A percentile compares a stretch with the other conserved stretches of the same genome.
These are phyloP conservation scores for Gallinago stenura DNA, from an alignment of 2,797 vertebrate species.

Conservation along the genomic window DNA sequence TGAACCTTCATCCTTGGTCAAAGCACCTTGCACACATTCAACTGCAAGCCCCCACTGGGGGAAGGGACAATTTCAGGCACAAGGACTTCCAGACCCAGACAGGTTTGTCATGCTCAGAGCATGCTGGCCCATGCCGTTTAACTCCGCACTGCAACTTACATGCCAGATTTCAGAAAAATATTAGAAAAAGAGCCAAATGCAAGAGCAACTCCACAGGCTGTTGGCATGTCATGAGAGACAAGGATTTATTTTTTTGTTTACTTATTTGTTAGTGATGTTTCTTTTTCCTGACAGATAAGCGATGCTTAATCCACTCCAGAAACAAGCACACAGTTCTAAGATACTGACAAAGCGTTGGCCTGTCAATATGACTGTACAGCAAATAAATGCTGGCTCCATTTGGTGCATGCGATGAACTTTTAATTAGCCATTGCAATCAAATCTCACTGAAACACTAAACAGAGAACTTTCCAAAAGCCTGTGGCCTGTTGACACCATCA, in stretches of 20 bases:
- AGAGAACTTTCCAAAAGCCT: neutral
- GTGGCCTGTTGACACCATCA: neutral
- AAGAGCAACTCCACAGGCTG: neutral
- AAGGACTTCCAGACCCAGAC: neutral
- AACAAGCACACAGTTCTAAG: neutral
- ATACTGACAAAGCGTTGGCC: neutral
- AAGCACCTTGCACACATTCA: neutral
- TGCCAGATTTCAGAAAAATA: neutral
- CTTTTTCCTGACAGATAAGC: neutral
- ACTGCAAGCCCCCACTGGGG: accelerated
- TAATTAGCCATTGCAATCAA: slow-evolving; percentile 21
- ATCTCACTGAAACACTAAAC: neutral
- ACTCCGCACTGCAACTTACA: neutral
- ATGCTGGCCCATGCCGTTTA: accelerated
- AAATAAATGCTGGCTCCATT: neutral
- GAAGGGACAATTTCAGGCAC: neutral
- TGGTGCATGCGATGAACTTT: neutral
- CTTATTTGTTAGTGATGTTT: neutral
- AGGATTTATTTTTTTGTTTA: slow-evolving; percentile 1
- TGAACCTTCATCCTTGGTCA: neutral
- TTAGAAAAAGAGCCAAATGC: neutral
- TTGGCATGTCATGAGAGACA: neutral
- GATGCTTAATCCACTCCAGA: neutral
- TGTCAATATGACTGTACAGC: neutral
- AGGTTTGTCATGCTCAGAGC: accelerated